phyloP scores from a whole-genome alignment of 1,140 invertebrate species.

The Leptinotarsa undecemlineata region DNA sequence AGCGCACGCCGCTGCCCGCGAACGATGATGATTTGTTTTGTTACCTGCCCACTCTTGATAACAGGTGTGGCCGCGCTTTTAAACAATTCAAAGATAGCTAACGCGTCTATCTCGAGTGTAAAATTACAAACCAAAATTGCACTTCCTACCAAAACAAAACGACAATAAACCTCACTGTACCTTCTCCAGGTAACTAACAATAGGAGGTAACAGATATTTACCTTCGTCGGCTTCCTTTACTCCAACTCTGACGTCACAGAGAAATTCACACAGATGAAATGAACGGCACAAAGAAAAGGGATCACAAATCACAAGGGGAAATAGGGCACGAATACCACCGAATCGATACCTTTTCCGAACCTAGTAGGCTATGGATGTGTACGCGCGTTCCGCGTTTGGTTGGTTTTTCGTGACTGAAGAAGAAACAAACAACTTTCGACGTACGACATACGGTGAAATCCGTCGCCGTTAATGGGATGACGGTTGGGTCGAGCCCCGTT shows the following conservation, averaged over 20 bases:
- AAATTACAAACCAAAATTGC: not conserved
- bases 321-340: not conserved
- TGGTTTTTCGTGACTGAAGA: not conserved
- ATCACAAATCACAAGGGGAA: not conserved
- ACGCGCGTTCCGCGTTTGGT: not conserved
- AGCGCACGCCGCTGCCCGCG: not conserved
- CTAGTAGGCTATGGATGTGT: not conserved
- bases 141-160: not conserved
- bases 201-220: not conserved
- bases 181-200: not conserved
- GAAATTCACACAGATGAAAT: not conserved
- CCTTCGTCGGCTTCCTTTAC: not conserved
- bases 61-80: slow-evolving; percentile 7
- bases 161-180: not conserved
- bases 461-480: slow-evolving; percentile 1
- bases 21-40: not conserved
- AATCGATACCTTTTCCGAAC: not conserved
- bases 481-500: slow-evolving; percentile 1
- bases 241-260: not conserved
- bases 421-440: slow-evolving; percentile 1
- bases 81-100: not conserved
- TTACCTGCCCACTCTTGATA: not conserved
- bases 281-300: not conserved
- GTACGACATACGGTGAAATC: not conserved
- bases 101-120: not conserved